phyloP scores from a whole-genome alignment of 2,888 invertebrate genomes.

The Synergus japonicus region DNA sequence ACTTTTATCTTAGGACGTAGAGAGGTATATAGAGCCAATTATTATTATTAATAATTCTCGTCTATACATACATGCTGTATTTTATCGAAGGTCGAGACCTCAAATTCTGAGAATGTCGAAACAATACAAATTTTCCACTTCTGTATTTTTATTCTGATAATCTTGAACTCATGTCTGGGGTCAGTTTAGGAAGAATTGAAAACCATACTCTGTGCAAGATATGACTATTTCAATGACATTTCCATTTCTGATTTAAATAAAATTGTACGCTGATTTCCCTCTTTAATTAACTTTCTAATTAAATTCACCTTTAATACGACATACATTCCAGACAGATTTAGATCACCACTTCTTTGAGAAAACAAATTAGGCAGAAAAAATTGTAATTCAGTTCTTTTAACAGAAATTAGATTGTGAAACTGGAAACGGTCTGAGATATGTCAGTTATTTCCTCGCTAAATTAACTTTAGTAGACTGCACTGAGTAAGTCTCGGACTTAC shows the following conservation, averaged over 20 bases:
- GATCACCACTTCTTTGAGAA: neutral
- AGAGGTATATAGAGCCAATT: no score
- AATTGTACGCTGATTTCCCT: neutral
- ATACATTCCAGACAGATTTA: neutral
- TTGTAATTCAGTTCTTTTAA: neutral
- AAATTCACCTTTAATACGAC: constrained; percentile 9
- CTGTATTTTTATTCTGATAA: no score
- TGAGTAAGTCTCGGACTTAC: neutral
- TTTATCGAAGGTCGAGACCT: constrained; percentile 31
- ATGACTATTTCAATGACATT: neutral
- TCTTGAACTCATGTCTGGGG: no score
- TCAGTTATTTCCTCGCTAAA: constrained; percentile 18
- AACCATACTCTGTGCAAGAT: neutral
- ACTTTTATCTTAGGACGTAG: no score
- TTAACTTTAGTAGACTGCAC: constrained; percentile 20
- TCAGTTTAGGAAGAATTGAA: no score
- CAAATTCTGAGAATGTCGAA: neutral
- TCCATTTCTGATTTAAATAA: neutral
- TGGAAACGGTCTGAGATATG: constrained; percentile 1
- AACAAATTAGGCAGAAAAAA: constrained; percentile 8
- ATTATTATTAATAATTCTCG: no score
- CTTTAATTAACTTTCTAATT: neutral
- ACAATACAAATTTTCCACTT: no score
- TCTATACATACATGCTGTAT: neutral
- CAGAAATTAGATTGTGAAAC: constrained; percentile 29